A percentile compares a stretch with the other conserved stretches of the same genome.
phyloP scores from a whole-genome alignment of 2,797 vertebrate genomes.

The Neostethus bicornis region DNA sequence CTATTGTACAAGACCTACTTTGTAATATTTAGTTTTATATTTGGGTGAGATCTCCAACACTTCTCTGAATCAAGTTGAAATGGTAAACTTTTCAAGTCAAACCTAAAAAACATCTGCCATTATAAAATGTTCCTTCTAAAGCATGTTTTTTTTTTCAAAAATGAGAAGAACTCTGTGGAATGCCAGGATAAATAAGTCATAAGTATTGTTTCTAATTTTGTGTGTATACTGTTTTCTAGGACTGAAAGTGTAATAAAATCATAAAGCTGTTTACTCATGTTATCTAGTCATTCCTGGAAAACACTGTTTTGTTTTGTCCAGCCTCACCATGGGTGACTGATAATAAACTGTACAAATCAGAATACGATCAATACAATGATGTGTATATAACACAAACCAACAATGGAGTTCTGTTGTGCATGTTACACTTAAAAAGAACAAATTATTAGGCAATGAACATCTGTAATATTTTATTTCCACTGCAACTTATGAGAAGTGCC shows the following conservation, averaged over 20 bases:
- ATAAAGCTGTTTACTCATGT: background rate
- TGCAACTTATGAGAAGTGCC: background rate
- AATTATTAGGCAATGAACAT: background rate
- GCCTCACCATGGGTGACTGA: background rate
- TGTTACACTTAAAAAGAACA: too few species aligned
- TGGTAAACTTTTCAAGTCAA: background rate
- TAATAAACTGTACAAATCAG: background rate
- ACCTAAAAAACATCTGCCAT: background rate
- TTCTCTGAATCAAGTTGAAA: background rate
- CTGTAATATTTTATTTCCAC: background rate
- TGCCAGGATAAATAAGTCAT: background rate
- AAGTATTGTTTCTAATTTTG: background rate
- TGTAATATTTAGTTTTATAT: background rate
- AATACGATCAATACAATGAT: too few species aligned
- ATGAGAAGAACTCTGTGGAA: background rate
- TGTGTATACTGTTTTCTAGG: background rate
- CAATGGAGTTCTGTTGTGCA: too few species aligned
- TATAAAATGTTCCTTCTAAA: background rate
- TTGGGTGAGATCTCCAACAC: background rate
- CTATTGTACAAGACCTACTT: background rate
- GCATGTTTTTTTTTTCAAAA: background rate
- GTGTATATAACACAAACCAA: too few species aligned
- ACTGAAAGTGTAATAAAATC: background rate
- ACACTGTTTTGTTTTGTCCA: background rate
- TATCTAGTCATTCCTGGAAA: background rate